Evolutionary conservation across 2,888 invertebrate species (phyloP).

Genomic region (Meganola albula): DNA sequence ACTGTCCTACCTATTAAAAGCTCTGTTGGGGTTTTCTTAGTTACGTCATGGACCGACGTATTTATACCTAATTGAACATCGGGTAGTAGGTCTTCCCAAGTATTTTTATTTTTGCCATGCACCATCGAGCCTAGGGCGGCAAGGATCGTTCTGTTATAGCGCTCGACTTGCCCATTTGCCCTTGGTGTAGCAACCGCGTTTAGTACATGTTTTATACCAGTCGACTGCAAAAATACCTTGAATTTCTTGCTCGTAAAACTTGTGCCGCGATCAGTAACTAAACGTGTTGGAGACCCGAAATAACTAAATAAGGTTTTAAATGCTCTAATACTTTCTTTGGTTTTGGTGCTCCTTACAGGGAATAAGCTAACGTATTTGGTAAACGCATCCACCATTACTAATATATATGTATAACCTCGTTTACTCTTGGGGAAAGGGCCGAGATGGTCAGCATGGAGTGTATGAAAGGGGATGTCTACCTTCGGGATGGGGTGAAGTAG

Average conservation of each 20-base stretch:
- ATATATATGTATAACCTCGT: slow-evolving; percentile 1
- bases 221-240: neutral
- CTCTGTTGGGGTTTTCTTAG: no score
- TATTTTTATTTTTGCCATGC: slow-evolving; percentile 1
- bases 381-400: slow-evolving; percentile 1
- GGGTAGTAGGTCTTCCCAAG: slow-evolving; percentile 4
- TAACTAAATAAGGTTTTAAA: neutral
- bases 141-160: slow-evolving; percentile 1
- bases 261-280: slow-evolving; percentile 7
- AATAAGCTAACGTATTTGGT: neutral
- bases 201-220: neutral
- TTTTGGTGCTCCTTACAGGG: slow-evolving; percentile 4
- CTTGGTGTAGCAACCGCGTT: neutral
- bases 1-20: no score
- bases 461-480: slow-evolving; percentile 36
- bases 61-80: no score
- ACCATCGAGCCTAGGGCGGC: slow-evolving; percentile 1
- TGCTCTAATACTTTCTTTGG: neutral
- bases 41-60: no score
- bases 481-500: slow-evolving; percentile 42
- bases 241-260: slow-evolving; percentile 4
- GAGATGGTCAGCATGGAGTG: slow-evolving; percentile 43
- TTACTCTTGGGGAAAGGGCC: slow-evolving; percentile 36
- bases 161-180: slow-evolving; percentile 1
- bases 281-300: slow-evolving; percentile 1